phyloP scores from a whole-genome alignment of 2,888 invertebrate genomes.

The Acanthococcus lagerstroemiae region DNA sequence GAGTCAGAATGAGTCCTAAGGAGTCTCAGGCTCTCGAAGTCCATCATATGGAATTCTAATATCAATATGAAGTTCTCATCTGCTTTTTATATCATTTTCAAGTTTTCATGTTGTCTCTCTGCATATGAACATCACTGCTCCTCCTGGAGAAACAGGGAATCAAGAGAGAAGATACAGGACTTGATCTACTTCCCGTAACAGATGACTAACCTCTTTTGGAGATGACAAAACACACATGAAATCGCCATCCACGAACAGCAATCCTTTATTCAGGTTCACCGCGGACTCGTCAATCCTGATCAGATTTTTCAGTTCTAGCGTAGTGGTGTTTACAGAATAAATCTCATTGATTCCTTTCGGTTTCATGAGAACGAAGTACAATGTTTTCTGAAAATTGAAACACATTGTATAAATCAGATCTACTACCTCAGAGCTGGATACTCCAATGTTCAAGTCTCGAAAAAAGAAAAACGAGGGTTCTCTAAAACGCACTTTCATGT shows the following conservation, averaged over 20 bases:
- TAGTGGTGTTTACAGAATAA: conserved; percentile 8
- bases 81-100: too few relatives aligned
- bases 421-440: too few relatives aligned
- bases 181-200: too few relatives aligned
- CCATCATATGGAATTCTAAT: too few relatives aligned
- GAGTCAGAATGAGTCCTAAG: too few relatives aligned
- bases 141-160: too few relatives aligned
- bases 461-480: neutral
- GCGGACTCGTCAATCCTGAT: neutral
- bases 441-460: too few relatives aligned
- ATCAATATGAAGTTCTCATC: too few relatives aligned
- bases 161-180: too few relatives aligned
- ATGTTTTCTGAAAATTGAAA: conserved; percentile 8
- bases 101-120: too few relatives aligned
- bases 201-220: conserved; percentile 7
- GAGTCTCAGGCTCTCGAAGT: too few relatives aligned
- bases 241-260: conserved; percentile 18
- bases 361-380: conserved; percentile 16
- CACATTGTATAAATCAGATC: neutral
- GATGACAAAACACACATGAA: conserved; percentile 14
- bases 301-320: conserved; percentile 14
- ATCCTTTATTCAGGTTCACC: conserved; percentile 5
- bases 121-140: too few relatives aligned
- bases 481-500: conserved; percentile 58
- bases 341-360: conserved; percentile 2